Conservation (phyloP, 2,888 invertebrate species). For the Chouioia cunea region DNA sequence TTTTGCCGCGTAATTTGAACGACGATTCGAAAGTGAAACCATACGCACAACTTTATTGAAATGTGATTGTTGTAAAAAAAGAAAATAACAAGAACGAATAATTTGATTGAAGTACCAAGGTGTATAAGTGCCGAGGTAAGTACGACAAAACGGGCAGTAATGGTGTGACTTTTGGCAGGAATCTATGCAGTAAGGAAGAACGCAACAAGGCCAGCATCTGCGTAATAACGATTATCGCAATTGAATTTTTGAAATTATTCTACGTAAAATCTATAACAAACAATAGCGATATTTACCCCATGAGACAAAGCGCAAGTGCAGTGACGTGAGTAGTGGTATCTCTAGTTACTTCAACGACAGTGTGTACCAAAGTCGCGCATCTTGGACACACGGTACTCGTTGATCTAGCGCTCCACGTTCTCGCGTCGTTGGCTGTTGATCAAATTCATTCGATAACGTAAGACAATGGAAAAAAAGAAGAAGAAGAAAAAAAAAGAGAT, state of each 20-base stretch:
- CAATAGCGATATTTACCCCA: constrained; percentile 49
- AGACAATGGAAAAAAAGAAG: neutral
- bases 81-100: neutral
- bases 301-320: constrained; percentile 50
- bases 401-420: constrained; percentile 49
- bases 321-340: constrained; percentile 49
- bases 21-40: no score
- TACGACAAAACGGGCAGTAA: constrained; percentile 73
- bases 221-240: constrained; percentile 52
- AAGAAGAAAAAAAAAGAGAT: no score
- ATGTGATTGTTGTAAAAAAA: neutral
- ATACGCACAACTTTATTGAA: no score
- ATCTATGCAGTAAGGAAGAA: constrained; percentile 73
- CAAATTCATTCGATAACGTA: no score
- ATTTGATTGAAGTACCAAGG: constrained; percentile 43
- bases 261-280: no score
- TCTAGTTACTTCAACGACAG: constrained; percentile 48
- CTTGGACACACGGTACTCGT: constrained; percentile 51
- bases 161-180: constrained; percentile 72
- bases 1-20: no score
- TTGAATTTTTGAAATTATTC: constrained; percentile 15
- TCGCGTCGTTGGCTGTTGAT: constrained; percentile 46
- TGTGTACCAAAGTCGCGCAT: constrained; percentile 52
- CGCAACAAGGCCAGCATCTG: constrained; percentile 73
- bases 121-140: constrained; percentile 71